Conservation (phyloP, 2,113 vertebrate species). For the Lamprotornis superbus region DNA sequence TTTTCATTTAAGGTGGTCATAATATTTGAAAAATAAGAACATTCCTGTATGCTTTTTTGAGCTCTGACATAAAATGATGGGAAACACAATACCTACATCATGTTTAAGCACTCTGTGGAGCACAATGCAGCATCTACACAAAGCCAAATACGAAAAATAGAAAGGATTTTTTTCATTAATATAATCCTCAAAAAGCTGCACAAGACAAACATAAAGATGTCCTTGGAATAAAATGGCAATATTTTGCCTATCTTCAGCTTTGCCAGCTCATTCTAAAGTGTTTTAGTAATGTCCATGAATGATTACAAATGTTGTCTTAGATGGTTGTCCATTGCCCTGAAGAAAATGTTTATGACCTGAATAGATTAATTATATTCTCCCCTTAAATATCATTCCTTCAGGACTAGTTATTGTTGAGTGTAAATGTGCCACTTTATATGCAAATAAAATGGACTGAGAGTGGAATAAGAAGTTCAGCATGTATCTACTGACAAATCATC, state of each 20-base stretch:
- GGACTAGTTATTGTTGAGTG: conserved; percentile 73
- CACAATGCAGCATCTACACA: neutral
- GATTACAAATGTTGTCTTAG: conserved; percentile 69
- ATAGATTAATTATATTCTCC: conserved; percentile 71
- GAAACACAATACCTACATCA: neutral
- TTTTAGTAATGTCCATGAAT: conserved; percentile 46
- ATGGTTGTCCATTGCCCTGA: conserved; percentile 67
- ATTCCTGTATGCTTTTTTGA: neutral
- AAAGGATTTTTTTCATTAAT: conserved; percentile 21
- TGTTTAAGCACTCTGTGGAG: neutral
- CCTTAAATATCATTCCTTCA: conserved; percentile 75
- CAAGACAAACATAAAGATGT: conserved; percentile 36
- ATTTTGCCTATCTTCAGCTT: conserved; percentile 33
- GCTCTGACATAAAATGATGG: neutral
- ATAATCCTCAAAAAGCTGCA: neutral
- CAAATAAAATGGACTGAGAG: conserved; percentile 73
- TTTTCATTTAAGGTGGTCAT: neutral
- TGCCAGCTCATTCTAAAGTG: conserved; percentile 47
- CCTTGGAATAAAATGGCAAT: conserved; percentile 40
- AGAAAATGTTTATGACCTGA: conserved; percentile 75
- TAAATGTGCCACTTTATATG: conserved; percentile 79
- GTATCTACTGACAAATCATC: conserved; percentile 71
- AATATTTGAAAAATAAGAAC: conserved; percentile 2
- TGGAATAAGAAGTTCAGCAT: conserved; percentile 69
- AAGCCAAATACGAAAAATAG: conserved; percentile 16